Base-by-base conservation (phyloP, 1,140 invertebrate species). In the Rhysida immarginata region DNA sequence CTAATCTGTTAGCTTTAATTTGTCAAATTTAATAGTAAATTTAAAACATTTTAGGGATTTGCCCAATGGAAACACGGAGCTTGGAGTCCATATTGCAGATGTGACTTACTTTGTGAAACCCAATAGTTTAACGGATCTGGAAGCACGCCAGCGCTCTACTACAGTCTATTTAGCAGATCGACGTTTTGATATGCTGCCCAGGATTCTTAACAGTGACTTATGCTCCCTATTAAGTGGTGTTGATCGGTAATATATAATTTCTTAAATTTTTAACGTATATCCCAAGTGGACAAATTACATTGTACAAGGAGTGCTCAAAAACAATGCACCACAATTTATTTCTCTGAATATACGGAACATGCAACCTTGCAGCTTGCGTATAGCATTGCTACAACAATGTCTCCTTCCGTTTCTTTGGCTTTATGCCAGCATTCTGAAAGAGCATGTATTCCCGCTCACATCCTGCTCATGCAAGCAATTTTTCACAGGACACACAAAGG, bases 81-180 rank as follows among this genome's bases (percentile, higher is more conserved):
- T 76, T 13, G 75, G 75, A 3, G 74, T 76, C 3, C 75, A 76
- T 57, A 76, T 76, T 55, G 74, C 75, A 54, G 75, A 76, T 68
- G 75, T 76, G 1, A 72, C 67, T 41, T 68, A 66, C 61, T 75
- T 75, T 63, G 60, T 76, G 2, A 43, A 63, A 20, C 65, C 70
- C 35, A 58, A 61, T n/a, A 69, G 69, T 1, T 52, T 60, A 11
- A 60, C 74, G 26, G 75, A 76, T 56, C 57, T 61, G 41, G 65
- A 68, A 56, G 75, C 75, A n/a, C 51, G 63, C 41, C 51, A 58
- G 1, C 58, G 74, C 55, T 69, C 70, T 5, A 76, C 73, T 21
- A 75, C 73, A 63, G 71, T 75, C 16, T 76, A 76, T 59, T 62
- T 76, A 21, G 69, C 62, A 3, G 64, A 65, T 57, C 55, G 73